A percentile compares a stretch with the other conserved stretches of the same genome.
These are phyloP conservation scores for Eulemur coronatus DNA, from an alignment of 2,797 vertebrate species.

Conservation along the genomic window DNA sequence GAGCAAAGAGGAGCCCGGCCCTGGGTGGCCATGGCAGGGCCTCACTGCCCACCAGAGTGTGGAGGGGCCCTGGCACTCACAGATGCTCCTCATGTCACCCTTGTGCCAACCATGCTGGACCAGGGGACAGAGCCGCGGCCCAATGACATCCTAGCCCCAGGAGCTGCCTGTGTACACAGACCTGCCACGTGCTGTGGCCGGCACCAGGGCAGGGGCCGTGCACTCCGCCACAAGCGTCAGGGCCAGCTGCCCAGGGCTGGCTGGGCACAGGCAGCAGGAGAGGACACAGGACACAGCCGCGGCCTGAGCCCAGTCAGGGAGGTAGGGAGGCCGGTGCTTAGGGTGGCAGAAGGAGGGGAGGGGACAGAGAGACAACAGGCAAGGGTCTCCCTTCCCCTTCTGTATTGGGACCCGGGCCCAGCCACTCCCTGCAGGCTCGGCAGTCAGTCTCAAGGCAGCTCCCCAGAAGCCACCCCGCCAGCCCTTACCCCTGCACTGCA, in stretches of 20 bases:
- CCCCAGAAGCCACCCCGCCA: neutral
- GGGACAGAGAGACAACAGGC: no score
- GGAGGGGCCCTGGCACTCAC: neutral
- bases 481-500: neutral
- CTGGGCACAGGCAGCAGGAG: neutral
- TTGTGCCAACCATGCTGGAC: neutral
- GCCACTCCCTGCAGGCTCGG: neutral
- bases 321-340: neutral
- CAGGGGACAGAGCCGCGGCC: neutral
- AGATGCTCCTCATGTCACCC: neutral
- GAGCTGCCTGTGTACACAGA: neutral
- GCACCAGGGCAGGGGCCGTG: neutral
- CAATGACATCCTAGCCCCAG: neutral
- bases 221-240: neutral
- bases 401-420: neutral
- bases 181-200: neutral
- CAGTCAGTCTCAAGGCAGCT: neutral
- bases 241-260: neutral
- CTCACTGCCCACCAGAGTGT: neutral
- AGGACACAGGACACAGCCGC: neutral
- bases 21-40: neutral
- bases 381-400: neutral
- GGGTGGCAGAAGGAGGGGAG: neutral
- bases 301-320: neutral
- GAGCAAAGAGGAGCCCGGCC: neutral